Base-by-base conservation (phyloP, 2,113 vertebrate genomes). In the Eolophus roseicapilla region DNA sequence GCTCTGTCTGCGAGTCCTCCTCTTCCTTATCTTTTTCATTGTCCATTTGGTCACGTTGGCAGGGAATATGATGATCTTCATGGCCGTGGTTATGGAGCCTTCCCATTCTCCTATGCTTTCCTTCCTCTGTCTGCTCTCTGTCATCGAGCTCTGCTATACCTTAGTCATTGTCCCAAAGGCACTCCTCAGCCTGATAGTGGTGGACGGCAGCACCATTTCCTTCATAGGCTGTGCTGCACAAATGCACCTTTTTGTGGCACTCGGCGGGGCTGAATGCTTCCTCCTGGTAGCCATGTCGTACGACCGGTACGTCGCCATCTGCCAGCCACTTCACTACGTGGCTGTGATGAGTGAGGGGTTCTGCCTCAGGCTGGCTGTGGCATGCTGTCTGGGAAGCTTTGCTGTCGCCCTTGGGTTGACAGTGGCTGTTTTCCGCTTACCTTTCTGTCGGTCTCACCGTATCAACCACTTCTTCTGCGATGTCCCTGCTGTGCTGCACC, bases 51-150 rank as follows among this genome's bases (percentile, higher is more conserved):
- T 70, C 92, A 98, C 97, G 0, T 4, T 98, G 82, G 62, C 87
- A 25, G 97, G 92, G 44, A 98, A 98, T 6, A 16, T 41, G 65
- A 93, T 97, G 86, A 95, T 98, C 79, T 90, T 97, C 18, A 7
- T 86, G 81, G 96, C 97, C 0, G 97, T 97, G 68, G 11, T 93
- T 41, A 93, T 44, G 5, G 94, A 92, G 57, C 69, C 97, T 53
- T 96, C 78, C 17, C 79, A 69, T 35, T 71, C 96, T 1, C 98
- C 98, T 74, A 97, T 98, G 98, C 82, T 98, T 18, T 96, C 98
- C 23, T 98, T 98, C 93, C 95, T 98, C 62, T 96, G 96, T 35
- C 97, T 98, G 24, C 96, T 98, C 74, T 97, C 97, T 2, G 95
- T 75, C 92, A 96, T 97, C 0, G 96, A 98, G 86, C 76, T 98